Evolutionary conservation across 2,888 invertebrate genomes (phyloP).

Genomic region (Phaedon cochleariae): DNA sequence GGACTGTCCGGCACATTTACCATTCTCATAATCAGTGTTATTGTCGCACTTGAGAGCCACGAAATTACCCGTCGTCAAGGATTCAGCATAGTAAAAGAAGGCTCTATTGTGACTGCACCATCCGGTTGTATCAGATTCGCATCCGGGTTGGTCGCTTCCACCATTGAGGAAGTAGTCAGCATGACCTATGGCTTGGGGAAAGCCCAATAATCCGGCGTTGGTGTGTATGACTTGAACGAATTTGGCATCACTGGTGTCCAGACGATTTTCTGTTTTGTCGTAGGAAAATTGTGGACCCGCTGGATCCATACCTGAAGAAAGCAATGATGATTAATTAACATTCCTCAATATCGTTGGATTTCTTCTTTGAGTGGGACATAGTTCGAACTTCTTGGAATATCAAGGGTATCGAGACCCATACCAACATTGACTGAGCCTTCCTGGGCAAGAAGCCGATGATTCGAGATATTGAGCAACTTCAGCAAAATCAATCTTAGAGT

Average conservation of each 20-base stretch:
- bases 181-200: slow-evolving; percentile 49
- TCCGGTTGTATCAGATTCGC: slow-evolving; percentile 29
- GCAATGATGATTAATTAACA: too few species aligned
- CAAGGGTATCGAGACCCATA: too few species aligned
- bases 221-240: slow-evolving; percentile 57
- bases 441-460: too few species aligned
- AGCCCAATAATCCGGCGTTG: slow-evolving; percentile 31
- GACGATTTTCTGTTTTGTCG: slow-evolving; percentile 42
- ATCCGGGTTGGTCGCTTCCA: slow-evolving; percentile 55
- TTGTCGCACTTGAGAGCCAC: slow-evolving; percentile 30
- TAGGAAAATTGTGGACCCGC: slow-evolving; percentile 49
- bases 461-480: too few species aligned
- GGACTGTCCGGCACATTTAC: slow-evolving; percentile 25
- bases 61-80: slow-evolving; percentile 49
- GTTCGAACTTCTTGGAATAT: too few species aligned
- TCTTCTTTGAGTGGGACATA: too few species aligned
- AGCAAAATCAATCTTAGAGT: too few species aligned
- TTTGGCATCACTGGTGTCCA: slow-evolving; percentile 52
- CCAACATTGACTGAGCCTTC: too few species aligned
- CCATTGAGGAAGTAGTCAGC: slow-evolving; percentile 59
- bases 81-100: slow-evolving; percentile 61
- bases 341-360: too few species aligned
- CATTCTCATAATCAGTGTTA: slow-evolving; percentile 28
- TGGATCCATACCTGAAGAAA: slow-evolving; percentile 54
- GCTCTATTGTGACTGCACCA: slow-evolving; percentile 61